Evolutionary conservation across 2,888 invertebrate species (phyloP).

Genomic region (Urechis unicinctus): DNA sequence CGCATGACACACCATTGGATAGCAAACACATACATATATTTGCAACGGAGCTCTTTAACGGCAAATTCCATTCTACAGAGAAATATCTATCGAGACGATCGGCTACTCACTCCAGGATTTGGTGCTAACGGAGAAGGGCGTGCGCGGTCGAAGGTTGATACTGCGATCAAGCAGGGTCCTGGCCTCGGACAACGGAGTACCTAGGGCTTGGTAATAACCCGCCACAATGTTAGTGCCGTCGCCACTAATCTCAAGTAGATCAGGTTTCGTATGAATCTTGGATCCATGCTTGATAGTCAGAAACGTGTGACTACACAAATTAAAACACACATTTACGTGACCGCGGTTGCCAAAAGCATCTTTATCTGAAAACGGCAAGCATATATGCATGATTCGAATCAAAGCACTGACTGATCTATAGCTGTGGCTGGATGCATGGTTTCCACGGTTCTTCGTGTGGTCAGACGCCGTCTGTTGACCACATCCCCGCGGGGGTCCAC

Average conservation of each 20-base stretch:
- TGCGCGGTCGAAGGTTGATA: conserved; percentile 18
- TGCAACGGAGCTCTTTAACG: no score
- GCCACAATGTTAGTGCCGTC: conserved; percentile 12
- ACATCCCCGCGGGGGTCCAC: conserved; percentile 13
- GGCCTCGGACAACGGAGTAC: conserved; percentile 7
- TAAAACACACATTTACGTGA: no score
- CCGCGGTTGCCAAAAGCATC: background rate
- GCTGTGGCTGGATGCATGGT: conserved; percentile 17
- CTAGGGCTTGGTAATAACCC: conserved; percentile 20
- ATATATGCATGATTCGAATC: no score
- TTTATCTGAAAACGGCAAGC: background rate
- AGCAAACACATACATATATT: no score
- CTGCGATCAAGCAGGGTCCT: conserved; percentile 5
- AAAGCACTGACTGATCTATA: conserved; percentile 15
- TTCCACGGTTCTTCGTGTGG: conserved; percentile 11
- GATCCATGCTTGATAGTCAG: conserved; percentile 37
- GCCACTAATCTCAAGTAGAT: conserved; percentile 35
- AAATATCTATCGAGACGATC: no score
- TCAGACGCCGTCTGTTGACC: conserved; percentile 13
- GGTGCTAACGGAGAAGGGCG: conserved; percentile 22
- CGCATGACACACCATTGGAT: no score
- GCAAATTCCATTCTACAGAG: no score
- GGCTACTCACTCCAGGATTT: conserved; percentile 20
- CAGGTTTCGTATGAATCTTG: conserved; percentile 29
- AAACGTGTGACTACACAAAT: conserved; percentile 31